Evolutionary conservation across 2,888 invertebrate genomes (phyloP).

Genomic region (Xylocampa areola): DNA sequence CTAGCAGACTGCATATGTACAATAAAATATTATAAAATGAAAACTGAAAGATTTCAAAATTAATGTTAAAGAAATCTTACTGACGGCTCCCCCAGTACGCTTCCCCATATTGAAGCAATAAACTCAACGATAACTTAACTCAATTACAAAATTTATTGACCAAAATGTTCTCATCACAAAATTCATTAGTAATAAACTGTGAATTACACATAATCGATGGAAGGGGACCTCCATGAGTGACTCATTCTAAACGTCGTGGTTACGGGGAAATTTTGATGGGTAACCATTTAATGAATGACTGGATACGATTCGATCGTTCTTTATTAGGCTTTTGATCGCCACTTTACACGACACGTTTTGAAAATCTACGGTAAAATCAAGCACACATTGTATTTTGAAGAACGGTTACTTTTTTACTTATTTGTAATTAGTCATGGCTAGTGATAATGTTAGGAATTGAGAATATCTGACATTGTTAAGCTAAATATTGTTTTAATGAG

Average conservation of each 20-base stretch:
- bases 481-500: no score
- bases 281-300: conserved; percentile 51
- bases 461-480: no score
- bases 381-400: conserved; percentile 3
- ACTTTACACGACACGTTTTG: conserved; percentile 6
- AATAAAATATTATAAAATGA: no score
- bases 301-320: conserved; percentile 16
- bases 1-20: no score
- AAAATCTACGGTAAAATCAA: background rate
- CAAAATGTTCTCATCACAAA: conserved; percentile 37
- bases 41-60: no score
- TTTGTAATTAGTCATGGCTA: no score
- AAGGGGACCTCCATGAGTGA: conserved; percentile 58
- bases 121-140: conserved; percentile 21
- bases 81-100: background rate
- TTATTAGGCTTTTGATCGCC: conserved; percentile 19
- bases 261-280: conserved; percentile 60
- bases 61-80: background rate
- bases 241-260: conserved; percentile 59
- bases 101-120: conserved; percentile 31
- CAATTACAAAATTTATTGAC: conserved; percentile 30
- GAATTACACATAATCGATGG: conserved; percentile 54
- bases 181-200: conserved; percentile 61
- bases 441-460: no score
- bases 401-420: no score